phyloP scores from a whole-genome alignment of 2,797 vertebrate species.

The Microchirus variegatus region DNA sequence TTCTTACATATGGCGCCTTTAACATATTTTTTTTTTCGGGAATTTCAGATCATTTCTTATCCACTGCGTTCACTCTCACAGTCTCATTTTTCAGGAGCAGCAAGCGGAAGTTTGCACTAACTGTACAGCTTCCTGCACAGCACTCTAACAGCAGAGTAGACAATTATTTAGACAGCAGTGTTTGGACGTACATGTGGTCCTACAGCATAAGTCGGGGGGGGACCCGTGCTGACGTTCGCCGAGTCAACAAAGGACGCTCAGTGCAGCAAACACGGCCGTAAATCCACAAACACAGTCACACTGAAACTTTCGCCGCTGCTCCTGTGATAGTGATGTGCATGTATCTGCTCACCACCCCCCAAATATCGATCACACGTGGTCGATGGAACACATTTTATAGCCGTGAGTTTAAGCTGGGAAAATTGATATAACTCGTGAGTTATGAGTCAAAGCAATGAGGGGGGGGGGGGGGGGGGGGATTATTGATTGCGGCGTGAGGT shows the following conservation, averaged over 20 bases:
- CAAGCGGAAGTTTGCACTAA: background rate
- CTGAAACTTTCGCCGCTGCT: background rate
- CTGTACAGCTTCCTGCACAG: background rate
- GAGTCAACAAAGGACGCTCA: background rate
- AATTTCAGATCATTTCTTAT: background rate
- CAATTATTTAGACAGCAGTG: too few species aligned
- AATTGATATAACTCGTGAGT: too few species aligned
- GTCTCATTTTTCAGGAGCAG: background rate
- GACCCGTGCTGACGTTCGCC: too few species aligned
- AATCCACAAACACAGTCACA: background rate
- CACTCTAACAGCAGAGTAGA: background rate
- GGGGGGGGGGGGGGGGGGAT: too few species aligned
- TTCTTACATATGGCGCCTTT: too few species aligned
- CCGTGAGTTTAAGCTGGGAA: too few species aligned
- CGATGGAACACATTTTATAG: too few species aligned
- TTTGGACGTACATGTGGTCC: background rate
- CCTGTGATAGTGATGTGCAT: constrained; percentile 8
- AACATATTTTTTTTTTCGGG: too few species aligned
- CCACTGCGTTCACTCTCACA: too few species aligned
- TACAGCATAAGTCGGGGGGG: too few species aligned
- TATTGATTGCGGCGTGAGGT: too few species aligned
- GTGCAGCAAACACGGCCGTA: background rate
- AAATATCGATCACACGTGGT: background rate
- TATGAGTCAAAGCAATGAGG: too few species aligned
- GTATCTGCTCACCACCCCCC: background rate